A percentile compares a stretch with the other conserved stretches of the same genome.
phyloP scores from a whole-genome alignment of 2,888 invertebrate species.

The Coelopa pilipes region DNA sequence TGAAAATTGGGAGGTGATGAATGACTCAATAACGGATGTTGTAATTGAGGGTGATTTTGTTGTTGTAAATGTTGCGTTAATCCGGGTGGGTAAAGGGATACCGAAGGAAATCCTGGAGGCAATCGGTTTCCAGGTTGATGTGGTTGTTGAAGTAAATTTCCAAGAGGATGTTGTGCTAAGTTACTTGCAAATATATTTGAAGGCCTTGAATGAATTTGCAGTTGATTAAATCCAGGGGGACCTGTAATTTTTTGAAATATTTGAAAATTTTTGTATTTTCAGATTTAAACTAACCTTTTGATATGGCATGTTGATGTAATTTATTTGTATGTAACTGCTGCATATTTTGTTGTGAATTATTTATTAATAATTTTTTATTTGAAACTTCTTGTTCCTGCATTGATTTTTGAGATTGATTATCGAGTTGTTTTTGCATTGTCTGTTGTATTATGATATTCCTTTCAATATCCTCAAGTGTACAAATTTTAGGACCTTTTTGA shows the following conservation, averaged over 20 bases:
- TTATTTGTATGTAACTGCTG: constrained; percentile 67
- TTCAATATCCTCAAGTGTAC: constrained; percentile 66
- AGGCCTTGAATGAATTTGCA: constrained; percentile 53
- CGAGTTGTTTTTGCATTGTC: constrained; percentile 58
- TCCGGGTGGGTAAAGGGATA: constrained; percentile 55
- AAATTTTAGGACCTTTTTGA: constrained; percentile 57
- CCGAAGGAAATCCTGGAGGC: constrained; percentile 59
- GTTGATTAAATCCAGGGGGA: constrained; percentile 54
- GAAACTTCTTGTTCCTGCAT: constrained; percentile 41
- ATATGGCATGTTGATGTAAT: constrained; percentile 45
- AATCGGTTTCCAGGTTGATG: constrained; percentile 55
- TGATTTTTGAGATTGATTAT: constrained; percentile 67
- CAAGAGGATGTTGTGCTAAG: constrained; percentile 51
- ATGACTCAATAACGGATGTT: constrained; percentile 56
- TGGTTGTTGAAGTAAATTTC: constrained; percentile 45
- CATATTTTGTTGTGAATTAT: constrained; percentile 32
- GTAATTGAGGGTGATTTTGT: constrained; percentile 62
- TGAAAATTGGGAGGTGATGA: constrained; percentile 56
- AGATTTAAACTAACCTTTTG: constrained; percentile 52
- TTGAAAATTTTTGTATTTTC: not conserved
- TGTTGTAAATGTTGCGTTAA: constrained; percentile 49
- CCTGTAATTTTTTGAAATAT: constrained; percentile 42
- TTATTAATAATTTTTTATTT: constrained; percentile 31
- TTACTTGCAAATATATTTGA: constrained; percentile 51
- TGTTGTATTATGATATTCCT: constrained; percentile 64